phyloP scores from a whole-genome alignment of 1,140 invertebrate species.

The Copidosoma floridanum region DNA sequence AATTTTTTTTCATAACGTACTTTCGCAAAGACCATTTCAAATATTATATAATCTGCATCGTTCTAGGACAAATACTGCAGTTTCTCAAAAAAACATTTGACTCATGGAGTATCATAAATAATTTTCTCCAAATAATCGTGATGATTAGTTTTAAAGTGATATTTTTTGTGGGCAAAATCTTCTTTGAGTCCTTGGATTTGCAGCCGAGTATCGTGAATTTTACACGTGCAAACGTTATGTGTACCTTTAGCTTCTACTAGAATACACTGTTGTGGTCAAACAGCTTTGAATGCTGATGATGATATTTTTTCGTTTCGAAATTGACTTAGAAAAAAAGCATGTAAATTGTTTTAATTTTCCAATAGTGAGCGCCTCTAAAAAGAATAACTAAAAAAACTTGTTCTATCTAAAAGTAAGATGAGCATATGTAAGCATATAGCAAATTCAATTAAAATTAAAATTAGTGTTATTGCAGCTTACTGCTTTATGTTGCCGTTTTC shows the following conservation, averaged over 20 bases:
- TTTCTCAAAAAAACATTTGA: not conserved
- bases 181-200: not conserved
- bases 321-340: not conserved
- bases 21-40: too few relatives aligned
- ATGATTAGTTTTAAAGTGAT: not conserved
- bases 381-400: not conserved
- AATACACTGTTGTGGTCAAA: not conserved
- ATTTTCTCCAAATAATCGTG: not conserved
- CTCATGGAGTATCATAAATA: not conserved
- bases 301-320: not conserved
- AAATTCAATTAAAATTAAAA: too few relatives aligned
- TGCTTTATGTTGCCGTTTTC: not conserved
- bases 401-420: too few relatives aligned
- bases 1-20: too few relatives aligned
- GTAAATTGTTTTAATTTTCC: not conserved
- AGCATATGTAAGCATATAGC: too few relatives aligned
- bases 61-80: not conserved
- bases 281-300: not conserved
- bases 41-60: too few relatives aligned
- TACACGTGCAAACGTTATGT: too few relatives aligned
- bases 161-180: not conserved
- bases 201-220: too few relatives aligned
- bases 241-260: too few relatives aligned
- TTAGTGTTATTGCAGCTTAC: not conserved
- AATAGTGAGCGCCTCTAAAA: not conserved